Conservation (phyloP, 2,888 invertebrate species). For the Copidosoma aretas region DNA sequence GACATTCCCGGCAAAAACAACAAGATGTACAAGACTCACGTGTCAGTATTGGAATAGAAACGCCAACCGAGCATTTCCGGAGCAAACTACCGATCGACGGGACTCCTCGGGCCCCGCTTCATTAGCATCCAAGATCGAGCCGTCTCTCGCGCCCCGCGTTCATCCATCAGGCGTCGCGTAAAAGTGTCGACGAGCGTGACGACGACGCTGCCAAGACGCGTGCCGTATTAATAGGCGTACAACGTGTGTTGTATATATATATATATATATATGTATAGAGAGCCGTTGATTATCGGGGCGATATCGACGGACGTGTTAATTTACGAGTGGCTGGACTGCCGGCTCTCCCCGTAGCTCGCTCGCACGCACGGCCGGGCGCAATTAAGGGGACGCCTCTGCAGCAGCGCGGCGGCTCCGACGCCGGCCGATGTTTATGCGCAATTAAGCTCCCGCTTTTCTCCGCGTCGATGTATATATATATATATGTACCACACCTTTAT, state of each 20-base stretch:
- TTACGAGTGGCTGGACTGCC: constrained; percentile 38
- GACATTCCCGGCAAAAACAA: no score
- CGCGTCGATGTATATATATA: no score
- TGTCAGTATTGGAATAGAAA: no score
- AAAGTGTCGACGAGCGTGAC: constrained; percentile 43
- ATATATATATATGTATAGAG: background rate
- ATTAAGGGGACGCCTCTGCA: constrained; percentile 41
- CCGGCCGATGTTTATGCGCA: constrained; percentile 18
- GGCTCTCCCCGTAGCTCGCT: no score
- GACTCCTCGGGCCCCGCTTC: constrained; percentile 12
- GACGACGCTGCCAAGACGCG: no score
- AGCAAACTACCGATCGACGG: background rate
- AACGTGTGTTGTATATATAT: constrained; percentile 23
- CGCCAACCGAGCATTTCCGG: background rate
- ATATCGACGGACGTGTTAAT: constrained; percentile 49
- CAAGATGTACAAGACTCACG: no score
- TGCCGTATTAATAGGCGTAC: no score
- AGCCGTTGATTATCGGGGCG: constrained; percentile 44
- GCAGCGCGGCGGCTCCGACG: background rate
- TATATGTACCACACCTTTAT: no score
- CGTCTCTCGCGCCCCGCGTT: constrained; percentile 1
- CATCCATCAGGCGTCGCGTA: constrained; percentile 30
- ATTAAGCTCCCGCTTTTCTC: constrained; percentile 8
- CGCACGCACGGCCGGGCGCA: constrained; percentile 41
- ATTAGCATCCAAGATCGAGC: constrained; percentile 6